Base-by-base conservation (phyloP, 2,113 vertebrate species). In the Rhinichthys klamathensis region DNA sequence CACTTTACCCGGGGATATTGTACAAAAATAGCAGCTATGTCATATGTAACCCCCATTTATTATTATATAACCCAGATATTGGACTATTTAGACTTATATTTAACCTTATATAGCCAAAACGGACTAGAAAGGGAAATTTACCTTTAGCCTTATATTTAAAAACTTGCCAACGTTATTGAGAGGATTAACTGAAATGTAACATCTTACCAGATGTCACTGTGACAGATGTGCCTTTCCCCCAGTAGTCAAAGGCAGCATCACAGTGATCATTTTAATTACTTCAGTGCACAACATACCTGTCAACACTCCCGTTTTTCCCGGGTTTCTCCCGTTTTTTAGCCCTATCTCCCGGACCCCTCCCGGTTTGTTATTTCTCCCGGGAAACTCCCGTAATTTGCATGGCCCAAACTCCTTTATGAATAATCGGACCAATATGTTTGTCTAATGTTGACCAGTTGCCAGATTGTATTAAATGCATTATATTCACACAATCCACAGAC, bases 171-270 rank as follows among this genome's bases (percentile, higher is more conserved):
- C 1, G 11, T 60, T 35, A 23, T 21, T 25, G 18, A 23, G 6
- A 60, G 2, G 4, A 60, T 16, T 21, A 54, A 4, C 15, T n/a
- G 8, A 16, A n/a, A 54, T 35, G 30, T 27, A 25, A 18, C 1
- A 21, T 27, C 73, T 73, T 83, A 85, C 63, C 65, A 15, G 73
- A 73, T 30, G 49, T 72, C 23, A 83, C 80, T 4, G 61, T 85
- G 73, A 88, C 79, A 21, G 44, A 16, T 4, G 80, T 85, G 7
- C 84, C 73, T 72, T 87, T 84, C 23, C 86, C 86, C 84, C 87
- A 83, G 51, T 69, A 78, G 54, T 73, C 87, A 69, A 87, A 85
- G 35, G 30, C 58, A 67, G 2, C 18, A n/a, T 86, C 80, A 86
- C 85, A 86, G 77, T 74, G 51, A 76, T 18, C 51, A 18, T 81